Evolutionary conservation across 1,140 invertebrate genomes (phyloP).

Genomic region (Nylanderia fulva): DNA sequence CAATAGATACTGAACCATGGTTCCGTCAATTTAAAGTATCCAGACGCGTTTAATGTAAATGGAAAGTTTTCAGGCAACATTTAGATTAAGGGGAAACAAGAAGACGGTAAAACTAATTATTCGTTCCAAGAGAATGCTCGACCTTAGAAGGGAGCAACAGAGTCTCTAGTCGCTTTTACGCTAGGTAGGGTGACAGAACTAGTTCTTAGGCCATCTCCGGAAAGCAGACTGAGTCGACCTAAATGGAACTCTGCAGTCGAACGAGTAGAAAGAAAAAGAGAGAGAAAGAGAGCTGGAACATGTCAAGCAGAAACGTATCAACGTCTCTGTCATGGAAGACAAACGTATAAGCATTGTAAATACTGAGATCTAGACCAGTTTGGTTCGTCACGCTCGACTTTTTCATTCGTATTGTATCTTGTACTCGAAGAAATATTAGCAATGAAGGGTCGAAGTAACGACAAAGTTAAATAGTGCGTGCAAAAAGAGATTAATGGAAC

Average conservation of each 20-base stretch:
- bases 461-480: slow-evolving; percentile 40
- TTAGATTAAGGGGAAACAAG: slow-evolving; percentile 35
- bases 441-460: slow-evolving; percentile 9
- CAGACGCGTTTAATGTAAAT: slow-evolving; percentile 18
- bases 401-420: slow-evolving; percentile 31
- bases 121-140: slow-evolving; percentile 19
- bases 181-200: slow-evolving; percentile 17
- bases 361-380: slow-evolving; percentile 30
- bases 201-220: slow-evolving; percentile 30
- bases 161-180: slow-evolving; percentile 24
- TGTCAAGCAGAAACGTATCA: slow-evolving; percentile 9
- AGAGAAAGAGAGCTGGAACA: neutral
- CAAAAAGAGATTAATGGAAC: slow-evolving; percentile 47
- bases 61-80: slow-evolving; percentile 21
- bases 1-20: neutral
- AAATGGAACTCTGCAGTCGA: slow-evolving; percentile 48
- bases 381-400: slow-evolving; percentile 14
- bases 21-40: slow-evolving; percentile 23
- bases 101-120: slow-evolving; percentile 48
- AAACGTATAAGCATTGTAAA: slow-evolving; percentile 34
- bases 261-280: neutral
- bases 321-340: slow-evolving; percentile 31
- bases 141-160: neutral
- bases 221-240: slow-evolving; percentile 26
- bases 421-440: slow-evolving; percentile 43